A percentile compares a stretch with the other conserved stretches of the same genome.
phyloP scores from a whole-genome alignment of 2,888 invertebrate species.

The Drosophila multiciliata region DNA sequence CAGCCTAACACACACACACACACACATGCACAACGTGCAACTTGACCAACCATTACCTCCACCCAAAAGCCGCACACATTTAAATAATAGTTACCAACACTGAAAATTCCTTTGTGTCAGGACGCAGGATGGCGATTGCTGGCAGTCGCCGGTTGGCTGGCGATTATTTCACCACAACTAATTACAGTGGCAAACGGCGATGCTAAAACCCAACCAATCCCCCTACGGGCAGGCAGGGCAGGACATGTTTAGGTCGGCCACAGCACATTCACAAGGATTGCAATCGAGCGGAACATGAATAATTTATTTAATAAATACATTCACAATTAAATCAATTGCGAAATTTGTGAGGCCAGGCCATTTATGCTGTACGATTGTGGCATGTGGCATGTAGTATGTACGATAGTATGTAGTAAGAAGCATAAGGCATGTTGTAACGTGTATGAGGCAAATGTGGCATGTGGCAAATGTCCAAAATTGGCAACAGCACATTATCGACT shows the following conservation, averaged over 20 bases:
- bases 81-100: conserved; percentile 49
- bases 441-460: conserved; percentile 13
- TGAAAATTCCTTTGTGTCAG: conserved; percentile 45
- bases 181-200: conserved; percentile 74
- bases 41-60: conserved; percentile 17
- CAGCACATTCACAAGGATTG: conserved; percentile 69
- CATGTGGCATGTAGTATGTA: conserved; percentile 17
- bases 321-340: conserved; percentile 78
- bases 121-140: background rate
- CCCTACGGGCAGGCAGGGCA: conserved; percentile 26
- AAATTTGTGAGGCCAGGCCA: conserved; percentile 45
- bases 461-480: conserved; percentile 24
- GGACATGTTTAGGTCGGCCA: conserved; percentile 76
- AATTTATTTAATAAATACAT: conserved; percentile 80
- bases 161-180: conserved; percentile 79
- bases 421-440: conserved; percentile 10
- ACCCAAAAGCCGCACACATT: conserved; percentile 37
- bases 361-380: conserved; percentile 20
- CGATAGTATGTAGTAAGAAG: too few relatives aligned
- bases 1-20: conserved; percentile 19
- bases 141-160: conserved; percentile 63
- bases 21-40: conserved; percentile 13
- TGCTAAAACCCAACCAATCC: background rate
- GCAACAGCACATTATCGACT: conserved; percentile 28
- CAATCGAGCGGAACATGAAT: conserved; percentile 70